Evolutionary conservation across 2,888 invertebrate genomes (phyloP), one percentile per base, ranked within the genome.

Genomic region (Sepioteuthis lessoniana): DNA sequence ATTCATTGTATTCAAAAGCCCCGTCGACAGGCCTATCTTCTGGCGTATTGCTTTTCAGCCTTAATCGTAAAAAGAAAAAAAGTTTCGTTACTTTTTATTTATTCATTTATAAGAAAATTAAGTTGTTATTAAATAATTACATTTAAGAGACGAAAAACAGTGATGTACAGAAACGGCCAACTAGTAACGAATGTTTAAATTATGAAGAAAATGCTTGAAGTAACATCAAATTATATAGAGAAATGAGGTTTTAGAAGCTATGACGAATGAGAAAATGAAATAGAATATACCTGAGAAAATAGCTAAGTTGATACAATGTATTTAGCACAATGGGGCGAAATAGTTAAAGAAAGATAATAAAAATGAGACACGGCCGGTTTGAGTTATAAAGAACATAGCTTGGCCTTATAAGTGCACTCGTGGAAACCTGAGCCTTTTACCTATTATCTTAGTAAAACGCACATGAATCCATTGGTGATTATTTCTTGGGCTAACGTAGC

Each of bases 261-360:
- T 76, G 76, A 76, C 76, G n/a, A 76, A 76, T 76, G n/a, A 35
- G 76, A 4, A 76, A 76, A 76, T 76, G 76, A 76, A 76, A 76
- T 76, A 76, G 76, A 35, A 76, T 76, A 76, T 76, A 76, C n/a
- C 76, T 76, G 76, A 76, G 76, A 76, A 76, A 76, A n/a, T 76
- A 35, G 76, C 76, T n/a, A 35, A 76, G 76, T 76, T 76, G n/a
- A 76, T 76, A 76, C 76, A 76, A 76, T 76, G 76, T 76, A 76
- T 76, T 76, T 76, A 76, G 76, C 76, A 76, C 76, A 76, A 76
- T 76, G n/a, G n/a, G n/a, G n/a, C 76, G 76, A 76, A 76, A 76
- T 76, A 76, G 76, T 76, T 76, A 28, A 76, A n/a, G 76, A n/a
- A 76, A 76, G 76, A 76, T 76, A 35, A 76, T 76, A 76, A 76